Evolutionary conservation across 2,888 invertebrate genomes (phyloP).

Genomic region (Laothoe populi): DNA sequence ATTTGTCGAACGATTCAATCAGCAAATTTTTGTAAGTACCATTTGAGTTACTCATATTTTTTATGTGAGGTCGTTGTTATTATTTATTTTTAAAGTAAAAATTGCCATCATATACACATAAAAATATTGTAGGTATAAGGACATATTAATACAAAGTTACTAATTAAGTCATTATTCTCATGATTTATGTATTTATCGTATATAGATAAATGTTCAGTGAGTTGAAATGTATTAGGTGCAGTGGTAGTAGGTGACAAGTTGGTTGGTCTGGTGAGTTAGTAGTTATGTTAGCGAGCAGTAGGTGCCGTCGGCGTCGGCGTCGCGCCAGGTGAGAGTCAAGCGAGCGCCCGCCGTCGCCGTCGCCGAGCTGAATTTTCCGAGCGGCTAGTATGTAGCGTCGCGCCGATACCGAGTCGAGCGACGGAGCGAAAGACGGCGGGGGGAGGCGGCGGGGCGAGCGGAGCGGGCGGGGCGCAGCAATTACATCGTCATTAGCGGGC

Average conservation of each 20-base stretch:
- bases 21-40: too few species aligned
- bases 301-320: constrained; percentile 17
- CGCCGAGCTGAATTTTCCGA: constrained; percentile 35
- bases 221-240: background rate
- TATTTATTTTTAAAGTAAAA: too few species aligned
- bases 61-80: background rate
- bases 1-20: background rate
- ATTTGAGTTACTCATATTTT: too few species aligned
- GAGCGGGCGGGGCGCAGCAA: constrained; percentile 61
- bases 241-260: background rate
- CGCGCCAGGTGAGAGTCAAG: constrained; percentile 28
- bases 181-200: background rate
- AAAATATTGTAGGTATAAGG: too few species aligned
- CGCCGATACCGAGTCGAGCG: constrained; percentile 11
- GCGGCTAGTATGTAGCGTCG: constrained; percentile 30
- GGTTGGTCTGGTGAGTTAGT: background rate
- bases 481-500: constrained; percentile 70
- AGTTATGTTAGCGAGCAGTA: background rate
- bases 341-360: constrained; percentile 31
- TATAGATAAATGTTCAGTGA: background rate
- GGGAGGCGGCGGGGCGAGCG: constrained; percentile 37
- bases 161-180: too few species aligned
- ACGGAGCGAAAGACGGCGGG: constrained; percentile 34
- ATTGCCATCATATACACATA: too few species aligned
- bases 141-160: too few species aligned